Conservation (phyloP, 2,797 vertebrate species). For the Aphelocoma californica region DNA sequence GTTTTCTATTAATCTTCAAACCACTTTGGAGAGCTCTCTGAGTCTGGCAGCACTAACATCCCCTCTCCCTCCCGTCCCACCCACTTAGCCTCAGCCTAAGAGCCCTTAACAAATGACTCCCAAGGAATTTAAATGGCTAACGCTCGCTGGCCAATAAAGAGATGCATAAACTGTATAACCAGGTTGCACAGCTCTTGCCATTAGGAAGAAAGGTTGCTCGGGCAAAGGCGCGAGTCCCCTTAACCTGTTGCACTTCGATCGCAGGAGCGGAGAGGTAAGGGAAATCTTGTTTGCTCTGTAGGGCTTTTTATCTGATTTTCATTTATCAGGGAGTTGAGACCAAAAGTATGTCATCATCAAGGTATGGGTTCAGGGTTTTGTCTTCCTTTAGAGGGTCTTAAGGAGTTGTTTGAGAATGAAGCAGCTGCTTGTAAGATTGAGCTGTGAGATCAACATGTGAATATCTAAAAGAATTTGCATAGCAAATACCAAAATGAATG, state of each 20-base stretch:
- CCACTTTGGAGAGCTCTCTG: slow-evolving; percentile 42
- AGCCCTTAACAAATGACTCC: slow-evolving; percentile 79
- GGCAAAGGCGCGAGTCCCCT: slow-evolving; percentile 50
- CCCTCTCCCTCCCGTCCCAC: slow-evolving; percentile 64
- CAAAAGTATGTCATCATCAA: not conserved
- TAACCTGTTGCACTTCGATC: slow-evolving; percentile 55
- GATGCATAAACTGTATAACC: slow-evolving; percentile 40
- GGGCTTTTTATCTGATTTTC: slow-evolving; percentile 31
- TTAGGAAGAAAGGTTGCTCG: slow-evolving; percentile 68
- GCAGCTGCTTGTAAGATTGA: not conserved
- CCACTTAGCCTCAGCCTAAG: slow-evolving; percentile 67
- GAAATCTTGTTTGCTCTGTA: slow-evolving; percentile 47
- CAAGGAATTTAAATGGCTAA: slow-evolving; percentile 77
- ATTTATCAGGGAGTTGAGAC: slow-evolving; percentile 11
- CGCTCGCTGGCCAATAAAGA: slow-evolving; percentile 74
- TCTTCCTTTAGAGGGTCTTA: not conserved
- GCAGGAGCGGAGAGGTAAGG: slow-evolving; percentile 74
- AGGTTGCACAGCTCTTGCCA: slow-evolving; percentile 55
- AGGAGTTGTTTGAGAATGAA: not conserved
- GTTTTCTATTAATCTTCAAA: slow-evolving; percentile 57
- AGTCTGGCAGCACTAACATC: slow-evolving; percentile 48
- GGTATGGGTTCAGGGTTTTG: not conserved
- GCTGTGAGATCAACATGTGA: not conserved
- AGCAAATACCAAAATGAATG: not conserved
- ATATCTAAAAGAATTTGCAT: not conserved